Conservation (phyloP, 2,113 vertebrate genomes). For the Passer montanus region DNA sequence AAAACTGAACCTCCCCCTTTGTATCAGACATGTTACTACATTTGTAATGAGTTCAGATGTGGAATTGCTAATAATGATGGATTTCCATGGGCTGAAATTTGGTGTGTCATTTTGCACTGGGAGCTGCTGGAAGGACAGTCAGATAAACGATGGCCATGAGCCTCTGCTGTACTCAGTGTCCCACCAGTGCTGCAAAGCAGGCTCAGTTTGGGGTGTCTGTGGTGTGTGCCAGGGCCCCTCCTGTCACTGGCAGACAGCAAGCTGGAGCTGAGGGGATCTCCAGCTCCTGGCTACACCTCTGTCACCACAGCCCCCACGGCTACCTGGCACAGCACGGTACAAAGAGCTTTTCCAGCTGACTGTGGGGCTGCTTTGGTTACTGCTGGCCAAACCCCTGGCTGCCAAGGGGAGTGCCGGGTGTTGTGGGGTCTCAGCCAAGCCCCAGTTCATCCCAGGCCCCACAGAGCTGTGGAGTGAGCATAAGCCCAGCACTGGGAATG, state of each 20-base stretch:
- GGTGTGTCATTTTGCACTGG: not conserved
- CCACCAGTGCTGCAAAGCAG: not conserved
- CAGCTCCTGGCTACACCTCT: not conserved
- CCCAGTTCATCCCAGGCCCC: not conserved
- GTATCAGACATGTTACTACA: not conserved
- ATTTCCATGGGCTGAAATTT: not conserved
- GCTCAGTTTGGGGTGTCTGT: not conserved
- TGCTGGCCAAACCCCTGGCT: not conserved
- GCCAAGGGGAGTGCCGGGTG: not conserved
- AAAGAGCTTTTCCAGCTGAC: not conserved
- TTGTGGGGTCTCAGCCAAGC: not conserved
- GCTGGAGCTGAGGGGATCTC: not conserved
- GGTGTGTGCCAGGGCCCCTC: not conserved
- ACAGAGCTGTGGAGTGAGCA: not conserved
- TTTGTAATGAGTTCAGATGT: not conserved
- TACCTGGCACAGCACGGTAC: not conserved
- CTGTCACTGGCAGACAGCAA: not conserved
- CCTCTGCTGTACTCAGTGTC: not conserved
- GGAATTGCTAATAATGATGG: not conserved
- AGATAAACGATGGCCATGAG: not conserved
- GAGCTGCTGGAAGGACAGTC: not conserved
- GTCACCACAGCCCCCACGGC: rapidly evolving
- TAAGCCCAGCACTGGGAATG: not conserved
- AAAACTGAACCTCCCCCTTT: not conserved
- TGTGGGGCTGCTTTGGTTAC: rapidly evolving